phyloP scores from a whole-genome alignment of 2,797 vertebrate genomes.

The Pygocentrus nattereri region DNA sequence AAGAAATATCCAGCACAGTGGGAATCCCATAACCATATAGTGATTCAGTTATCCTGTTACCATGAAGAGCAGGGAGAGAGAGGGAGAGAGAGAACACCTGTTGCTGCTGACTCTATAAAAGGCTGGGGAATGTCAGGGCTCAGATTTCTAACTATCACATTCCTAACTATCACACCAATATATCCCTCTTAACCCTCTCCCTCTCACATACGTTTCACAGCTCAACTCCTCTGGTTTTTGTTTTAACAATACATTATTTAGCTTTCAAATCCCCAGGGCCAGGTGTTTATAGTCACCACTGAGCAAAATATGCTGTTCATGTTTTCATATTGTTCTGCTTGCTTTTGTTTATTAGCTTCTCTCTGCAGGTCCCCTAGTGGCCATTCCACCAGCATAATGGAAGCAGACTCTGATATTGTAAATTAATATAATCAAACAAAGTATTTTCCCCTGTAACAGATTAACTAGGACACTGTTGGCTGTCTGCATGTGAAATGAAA shows the following conservation, averaged over 20 bases:
- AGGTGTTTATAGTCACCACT: too few relatives aligned
- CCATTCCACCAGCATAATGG: too few relatives aligned
- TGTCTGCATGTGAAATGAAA: too few relatives aligned
- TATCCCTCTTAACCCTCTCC: slow-evolving; percentile 32
- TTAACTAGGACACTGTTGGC: too few relatives aligned
- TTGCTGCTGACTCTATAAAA: slow-evolving; percentile 62
- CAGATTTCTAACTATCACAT: slow-evolving; percentile 53
- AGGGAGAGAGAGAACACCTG: slow-evolving; percentile 65
- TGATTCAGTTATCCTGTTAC: slow-evolving; percentile 55
- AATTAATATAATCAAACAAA: too few relatives aligned
- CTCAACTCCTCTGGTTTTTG: background rate
- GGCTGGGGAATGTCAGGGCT: slow-evolving; percentile 67
- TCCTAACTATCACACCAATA: slow-evolving; percentile 36
- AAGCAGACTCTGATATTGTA: too few relatives aligned
- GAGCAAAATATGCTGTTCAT: background rate
- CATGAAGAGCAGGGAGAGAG: slow-evolving; percentile 38
- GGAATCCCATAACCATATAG: slow-evolving; percentile 33
- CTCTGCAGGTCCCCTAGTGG: too few relatives aligned
- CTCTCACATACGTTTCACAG: slow-evolving; percentile 11
- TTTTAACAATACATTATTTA: background rate
- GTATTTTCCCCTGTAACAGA: too few relatives aligned
- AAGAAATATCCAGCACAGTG: slow-evolving; percentile 23
- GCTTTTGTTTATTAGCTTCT: background rate
- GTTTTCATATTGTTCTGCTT: background rate
- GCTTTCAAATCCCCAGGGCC: background rate